A percentile compares a stretch with the other conserved stretches of the same genome.
Conservation (phyloP, 2,797 vertebrate species). For the Euphonia xanthogaster region DNA sequence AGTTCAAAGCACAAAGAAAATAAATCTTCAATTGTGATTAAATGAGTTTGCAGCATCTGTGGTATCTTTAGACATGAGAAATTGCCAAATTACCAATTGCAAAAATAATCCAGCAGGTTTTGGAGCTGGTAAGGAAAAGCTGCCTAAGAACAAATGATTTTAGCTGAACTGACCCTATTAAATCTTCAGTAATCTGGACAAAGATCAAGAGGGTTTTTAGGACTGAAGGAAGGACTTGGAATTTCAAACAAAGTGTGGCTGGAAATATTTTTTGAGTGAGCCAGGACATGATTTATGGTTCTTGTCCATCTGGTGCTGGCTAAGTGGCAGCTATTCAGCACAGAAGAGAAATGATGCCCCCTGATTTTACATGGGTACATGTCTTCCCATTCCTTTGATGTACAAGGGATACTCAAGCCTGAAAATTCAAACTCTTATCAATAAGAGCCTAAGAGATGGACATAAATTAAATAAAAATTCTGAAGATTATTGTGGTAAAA, state of each 20-base stretch:
- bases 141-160: background rate
- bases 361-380: background rate
- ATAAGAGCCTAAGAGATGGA: background rate
- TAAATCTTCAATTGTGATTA: background rate
- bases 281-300: slow-evolving; percentile 16
- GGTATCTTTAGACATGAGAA: background rate
- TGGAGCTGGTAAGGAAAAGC: background rate
- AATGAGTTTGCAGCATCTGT: slow-evolving; percentile 48
- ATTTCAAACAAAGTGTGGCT: background rate
- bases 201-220: background rate
- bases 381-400: slow-evolving; percentile 1
- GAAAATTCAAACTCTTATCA: background rate
- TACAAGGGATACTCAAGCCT: background rate
- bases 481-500: background rate
- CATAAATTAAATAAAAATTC: background rate
- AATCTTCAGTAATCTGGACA: slow-evolving; percentile 5
- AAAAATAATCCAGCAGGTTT: slow-evolving; percentile 34
- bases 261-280: background rate
- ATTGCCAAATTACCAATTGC: slow-evolving; percentile 31
- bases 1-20: slow-evolving; percentile 35
- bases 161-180: background rate
- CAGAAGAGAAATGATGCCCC: background rate
- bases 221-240: background rate
- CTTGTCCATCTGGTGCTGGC: slow-evolving; percentile 47
- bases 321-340: background rate